Base-by-base conservation (phyloP, 2,797 vertebrate genomes). In the Platyrinchus mystaceus region DNA sequence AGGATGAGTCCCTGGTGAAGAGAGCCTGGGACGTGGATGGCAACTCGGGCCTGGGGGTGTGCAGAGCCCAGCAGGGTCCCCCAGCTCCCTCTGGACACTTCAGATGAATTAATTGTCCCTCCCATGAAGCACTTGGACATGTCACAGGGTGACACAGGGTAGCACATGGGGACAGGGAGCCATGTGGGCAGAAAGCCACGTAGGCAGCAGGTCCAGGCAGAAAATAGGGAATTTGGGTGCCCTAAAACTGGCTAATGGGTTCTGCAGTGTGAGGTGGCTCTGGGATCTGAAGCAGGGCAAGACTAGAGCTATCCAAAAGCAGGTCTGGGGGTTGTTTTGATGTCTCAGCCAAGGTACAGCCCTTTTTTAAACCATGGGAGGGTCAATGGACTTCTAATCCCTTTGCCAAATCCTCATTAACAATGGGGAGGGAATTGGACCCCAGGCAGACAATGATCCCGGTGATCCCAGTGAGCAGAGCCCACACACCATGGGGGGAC, bases 131-230 rank as follows among this genome's bases (percentile, higher is more conserved):
- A n/a, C n/a, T 46, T 30, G 53, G 77, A 37, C 6, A 0, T 4
- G 55, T 59, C 6, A 6, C 10, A 10, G 41, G 46, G 28, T 9
- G 27, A 30, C 21, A 50, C 21, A 44, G 81, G 0, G 0, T 39
- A 69, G 52, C 18, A 20, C 36, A 34, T 2, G 26, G 37, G 50
- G 16, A 69, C 59, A 56, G 46, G n/a, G 16, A 84, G 50, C n/a
- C 0, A 0, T 2, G 2, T 26, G 46, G 50, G 68, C 28, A 64
- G 46, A 79, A 87, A 75, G 7, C 18, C 52, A 36, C 1, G 0
- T 5, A 56, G 26, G 20, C 10, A 37, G 52, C 44, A 26, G 27
- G 50, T 50, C 41, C 49, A 79, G 24, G 36, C 19, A 64, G 50
- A 91, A 68, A 87, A 85, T 24, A 37, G 66, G 75, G 37, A 73